Percentiles rank a stretch among this genome's conserved stretches.
Evolutionary conservation across 2,113 vertebrate species (phyloP).

Genomic region (Phalacrocorax brasilianus): DNA sequence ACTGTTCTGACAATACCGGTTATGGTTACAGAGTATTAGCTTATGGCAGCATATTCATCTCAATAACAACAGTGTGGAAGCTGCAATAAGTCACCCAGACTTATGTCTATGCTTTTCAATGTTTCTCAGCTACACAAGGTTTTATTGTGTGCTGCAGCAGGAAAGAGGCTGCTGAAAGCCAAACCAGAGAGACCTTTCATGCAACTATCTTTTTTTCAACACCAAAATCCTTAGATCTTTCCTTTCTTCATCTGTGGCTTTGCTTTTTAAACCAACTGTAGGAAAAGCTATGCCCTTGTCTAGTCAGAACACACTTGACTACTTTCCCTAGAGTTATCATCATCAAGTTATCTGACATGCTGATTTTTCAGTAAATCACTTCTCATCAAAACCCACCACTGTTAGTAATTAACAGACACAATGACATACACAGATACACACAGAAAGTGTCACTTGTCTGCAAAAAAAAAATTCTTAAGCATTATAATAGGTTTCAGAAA

Average conservation of each 20-base stretch:
- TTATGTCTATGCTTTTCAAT: accelerated
- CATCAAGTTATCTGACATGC: too few species aligned
- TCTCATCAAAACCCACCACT: not conserved
- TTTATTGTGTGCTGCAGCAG: not conserved
- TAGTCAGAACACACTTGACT: not conserved
- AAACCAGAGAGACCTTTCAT: not conserved
- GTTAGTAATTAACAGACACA: not conserved
- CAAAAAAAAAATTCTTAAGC: not conserved
- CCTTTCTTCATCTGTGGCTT: not conserved
- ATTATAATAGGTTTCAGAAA: not conserved
- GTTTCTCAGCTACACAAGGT: not conserved
- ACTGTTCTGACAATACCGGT: accelerated
- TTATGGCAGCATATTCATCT: not conserved
- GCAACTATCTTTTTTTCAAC: not conserved
- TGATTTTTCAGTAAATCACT: not conserved
- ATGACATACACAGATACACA: not conserved
- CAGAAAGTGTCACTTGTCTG: not conserved
- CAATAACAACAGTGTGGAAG: not conserved
- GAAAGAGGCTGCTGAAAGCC: not conserved
- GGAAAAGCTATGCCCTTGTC: not conserved
- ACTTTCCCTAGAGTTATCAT: not conserved
- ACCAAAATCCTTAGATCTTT: too few species aligned
- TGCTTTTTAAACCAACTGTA: not conserved
- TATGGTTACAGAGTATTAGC: accelerated
- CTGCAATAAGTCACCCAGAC: not conserved